A percentile compares a stretch with the other conserved stretches of the same genome.
Conservation (phyloP, 2,113 vertebrate species). For the Hippocampus mohnikei region DNA sequence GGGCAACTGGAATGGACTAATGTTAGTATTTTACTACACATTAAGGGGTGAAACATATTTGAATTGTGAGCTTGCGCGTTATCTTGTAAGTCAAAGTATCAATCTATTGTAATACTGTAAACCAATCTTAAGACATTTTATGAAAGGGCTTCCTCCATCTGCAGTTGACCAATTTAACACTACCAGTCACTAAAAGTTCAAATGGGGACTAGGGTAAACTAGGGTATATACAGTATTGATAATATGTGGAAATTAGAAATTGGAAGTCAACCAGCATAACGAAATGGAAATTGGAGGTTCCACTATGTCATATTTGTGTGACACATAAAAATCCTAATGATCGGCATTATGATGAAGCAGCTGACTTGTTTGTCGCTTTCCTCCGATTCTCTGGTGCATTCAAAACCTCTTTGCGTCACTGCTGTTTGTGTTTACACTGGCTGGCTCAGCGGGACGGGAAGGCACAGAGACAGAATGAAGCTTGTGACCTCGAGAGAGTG, state of each 20-base stretch:
- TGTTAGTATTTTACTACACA: no score
- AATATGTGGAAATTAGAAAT: background rate
- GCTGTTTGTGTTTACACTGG: constrained; percentile 28
- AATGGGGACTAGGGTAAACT: background rate
- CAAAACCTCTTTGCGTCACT: constrained; percentile 23
- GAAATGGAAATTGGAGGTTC: background rate
- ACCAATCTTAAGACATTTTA: no score
- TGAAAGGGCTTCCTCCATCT: no score
- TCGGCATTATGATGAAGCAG: background rate
- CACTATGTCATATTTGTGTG: background rate
- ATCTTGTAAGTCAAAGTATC: no score
- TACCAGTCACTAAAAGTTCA: background rate
- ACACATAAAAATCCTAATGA: background rate
- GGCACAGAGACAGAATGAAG: constrained; percentile 31
- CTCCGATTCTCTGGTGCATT: background rate
- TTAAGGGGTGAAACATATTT: no score
- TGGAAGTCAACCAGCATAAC: background rate
- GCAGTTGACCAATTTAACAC: no score
- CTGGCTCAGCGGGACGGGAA: constrained; percentile 27
- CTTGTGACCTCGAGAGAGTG: constrained; percentile 27
- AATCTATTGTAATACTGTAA: no score
- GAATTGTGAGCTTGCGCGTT: no score
- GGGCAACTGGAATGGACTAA: no score
- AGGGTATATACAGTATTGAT: no score
- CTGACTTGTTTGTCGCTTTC: background rate